Conservation (phyloP, 2,113 vertebrate genomes). For the Anser cygnoides region DNA sequence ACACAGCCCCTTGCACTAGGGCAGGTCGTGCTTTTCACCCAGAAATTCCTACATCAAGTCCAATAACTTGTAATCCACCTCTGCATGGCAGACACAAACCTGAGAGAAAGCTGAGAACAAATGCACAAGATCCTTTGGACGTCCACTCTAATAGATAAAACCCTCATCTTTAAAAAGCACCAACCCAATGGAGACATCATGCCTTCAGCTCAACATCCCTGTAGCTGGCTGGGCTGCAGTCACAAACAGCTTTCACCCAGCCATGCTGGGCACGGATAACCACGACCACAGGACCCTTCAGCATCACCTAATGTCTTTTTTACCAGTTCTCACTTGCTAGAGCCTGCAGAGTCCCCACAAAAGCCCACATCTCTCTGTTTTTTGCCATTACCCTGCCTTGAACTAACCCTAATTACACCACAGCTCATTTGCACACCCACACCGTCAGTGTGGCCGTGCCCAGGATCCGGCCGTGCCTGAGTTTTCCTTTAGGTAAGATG, state of each 20-base stretch:
- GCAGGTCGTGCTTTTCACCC: background rate
- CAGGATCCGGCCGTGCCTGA: background rate
- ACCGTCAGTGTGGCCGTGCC: background rate
- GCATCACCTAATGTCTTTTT: background rate
- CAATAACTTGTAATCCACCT: background rate
- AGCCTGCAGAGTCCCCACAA: background rate
- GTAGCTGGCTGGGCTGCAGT: accelerated
- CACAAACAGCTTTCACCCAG: background rate
- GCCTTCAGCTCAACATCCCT: background rate
- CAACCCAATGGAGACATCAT: background rate
- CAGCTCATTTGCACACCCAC: background rate
- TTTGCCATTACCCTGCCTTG: background rate
- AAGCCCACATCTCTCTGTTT: background rate
- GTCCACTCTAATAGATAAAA: background rate
- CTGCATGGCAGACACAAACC: accelerated
- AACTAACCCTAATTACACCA: background rate
- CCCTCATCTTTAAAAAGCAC: background rate
- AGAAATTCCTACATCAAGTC: background rate
- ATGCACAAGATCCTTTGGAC: background rate
- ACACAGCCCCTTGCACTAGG: background rate
- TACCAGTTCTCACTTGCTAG: background rate
- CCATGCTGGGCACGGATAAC: accelerated
- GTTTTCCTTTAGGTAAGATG: background rate
- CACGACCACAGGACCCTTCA: background rate
- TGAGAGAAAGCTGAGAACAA: background rate